phyloP scores from a whole-genome alignment of 2,888 invertebrate genomes.

The Gibbula magus region DNA sequence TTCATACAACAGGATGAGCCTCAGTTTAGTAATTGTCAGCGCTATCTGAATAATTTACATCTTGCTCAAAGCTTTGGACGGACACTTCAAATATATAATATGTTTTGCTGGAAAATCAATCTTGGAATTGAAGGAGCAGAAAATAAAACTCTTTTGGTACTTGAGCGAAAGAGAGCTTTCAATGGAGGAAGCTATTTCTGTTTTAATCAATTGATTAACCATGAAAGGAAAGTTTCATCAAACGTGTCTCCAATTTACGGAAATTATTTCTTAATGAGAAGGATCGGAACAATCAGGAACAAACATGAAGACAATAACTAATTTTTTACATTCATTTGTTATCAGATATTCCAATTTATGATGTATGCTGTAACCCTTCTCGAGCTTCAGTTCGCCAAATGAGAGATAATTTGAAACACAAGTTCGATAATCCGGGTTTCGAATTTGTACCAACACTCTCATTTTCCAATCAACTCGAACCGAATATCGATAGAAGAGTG shows the following conservation, averaged over 20 bases:
- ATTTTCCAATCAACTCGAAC: conserved; percentile 3
- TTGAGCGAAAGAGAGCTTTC: too few species aligned
- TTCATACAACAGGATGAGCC: too few species aligned
- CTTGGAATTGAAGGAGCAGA: too few species aligned
- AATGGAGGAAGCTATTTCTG: too few species aligned
- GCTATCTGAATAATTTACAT: background rate
- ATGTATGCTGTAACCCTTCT: background rate
- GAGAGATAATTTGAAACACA: background rate
- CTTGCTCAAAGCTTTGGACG: background rate
- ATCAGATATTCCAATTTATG: conserved; percentile 5
- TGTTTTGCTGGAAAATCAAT: background rate
- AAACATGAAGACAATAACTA: background rate
- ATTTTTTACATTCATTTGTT: background rate
- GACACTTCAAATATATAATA: conserved; percentile 1
- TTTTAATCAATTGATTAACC: too few species aligned
- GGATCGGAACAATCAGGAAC: too few species aligned
- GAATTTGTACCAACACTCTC: background rate
- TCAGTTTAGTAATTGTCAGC: background rate
- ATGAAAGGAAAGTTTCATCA: too few species aligned
- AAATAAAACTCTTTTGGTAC: too few species aligned
- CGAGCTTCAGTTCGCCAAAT: background rate
- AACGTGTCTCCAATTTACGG: too few species aligned
- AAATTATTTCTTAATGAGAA: too few species aligned
- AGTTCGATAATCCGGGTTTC: background rate
- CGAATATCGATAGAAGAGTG: background rate